These are phyloP conservation scores for Anguilla pacifica DNA, from an alignment of 2,797 vertebrate species.

Conservation along the genomic window DNA sequence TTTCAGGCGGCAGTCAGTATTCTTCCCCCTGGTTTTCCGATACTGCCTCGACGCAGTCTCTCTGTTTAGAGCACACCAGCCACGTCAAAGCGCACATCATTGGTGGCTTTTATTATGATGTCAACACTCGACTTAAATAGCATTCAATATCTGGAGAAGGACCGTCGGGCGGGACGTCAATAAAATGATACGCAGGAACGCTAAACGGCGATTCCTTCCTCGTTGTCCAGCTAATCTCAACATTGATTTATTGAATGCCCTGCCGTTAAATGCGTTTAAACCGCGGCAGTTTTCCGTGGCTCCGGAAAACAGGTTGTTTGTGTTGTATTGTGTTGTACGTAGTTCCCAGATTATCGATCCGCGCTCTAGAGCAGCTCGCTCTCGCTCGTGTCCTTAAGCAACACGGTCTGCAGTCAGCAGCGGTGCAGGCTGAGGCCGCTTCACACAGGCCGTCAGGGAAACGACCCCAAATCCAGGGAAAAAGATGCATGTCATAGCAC, in stretches of 20 bases:
- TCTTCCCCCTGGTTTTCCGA: conserved; percentile 34
- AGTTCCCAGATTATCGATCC: conserved; percentile 39
- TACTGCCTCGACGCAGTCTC: conserved; percentile 51
- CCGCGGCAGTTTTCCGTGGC: conserved; percentile 63
- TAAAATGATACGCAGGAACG: conserved; percentile 65
- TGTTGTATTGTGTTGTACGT: conserved; percentile 8
- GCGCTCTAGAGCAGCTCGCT: conserved; percentile 26
- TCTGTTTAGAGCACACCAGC: conserved; percentile 61
- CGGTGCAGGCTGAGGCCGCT: neutral
- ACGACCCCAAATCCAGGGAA: neutral
- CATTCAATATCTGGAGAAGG: conserved; percentile 73
- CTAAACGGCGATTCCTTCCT: conserved; percentile 64
- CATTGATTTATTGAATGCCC: conserved; percentile 76
- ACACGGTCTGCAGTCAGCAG: conserved; percentile 19
- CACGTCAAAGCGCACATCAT: conserved; percentile 56
- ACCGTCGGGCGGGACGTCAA: conserved; percentile 69
- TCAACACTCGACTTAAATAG: conserved; percentile 77
- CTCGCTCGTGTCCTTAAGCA: conserved; percentile 33
- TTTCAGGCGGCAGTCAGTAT: neutral
- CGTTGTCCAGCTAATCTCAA: conserved; percentile 69
- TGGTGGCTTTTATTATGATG: conserved; percentile 76
- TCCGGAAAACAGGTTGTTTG: conserved; percentile 64
- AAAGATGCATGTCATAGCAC: neutral
- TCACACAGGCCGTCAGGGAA: neutral
- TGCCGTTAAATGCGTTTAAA: conserved; percentile 72